Evolutionary conservation across 1,140 invertebrate genomes (phyloP), one percentile per base, ranked within the genome.

Genomic region (Uloborus diversus): DNA sequence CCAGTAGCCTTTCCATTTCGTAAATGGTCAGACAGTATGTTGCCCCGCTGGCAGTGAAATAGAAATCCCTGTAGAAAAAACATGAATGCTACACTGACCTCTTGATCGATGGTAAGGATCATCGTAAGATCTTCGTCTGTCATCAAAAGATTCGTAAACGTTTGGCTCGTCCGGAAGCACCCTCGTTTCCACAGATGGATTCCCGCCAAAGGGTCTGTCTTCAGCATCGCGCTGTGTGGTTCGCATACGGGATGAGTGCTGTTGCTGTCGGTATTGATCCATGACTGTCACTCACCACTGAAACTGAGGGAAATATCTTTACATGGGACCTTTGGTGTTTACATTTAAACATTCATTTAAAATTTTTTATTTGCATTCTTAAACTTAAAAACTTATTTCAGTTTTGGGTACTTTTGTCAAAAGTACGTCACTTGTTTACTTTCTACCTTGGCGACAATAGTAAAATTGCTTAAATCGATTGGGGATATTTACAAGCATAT

Each of bases 81-180:
- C 9, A 17, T 13, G 17, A 17, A 42, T 0, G 17, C 17, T 42
- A 13, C 4, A 9, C 61, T 65, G 37, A 76, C 73, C 30, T 76
- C 73, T 64, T 13, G 59, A 27, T 65, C 73, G 64, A 27, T 76
- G 73, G 51, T 76, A 76, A n/a, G 73, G 73, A 17, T 76, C 73
- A 20, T 76, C 73, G 17, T 76, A 76, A 0, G 73, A 76, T 57
- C 73, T 28, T 0, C 73, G 42, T 23, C 73, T 51, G 0, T 76
- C 73, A 2, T 76, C 73, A 28, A 76, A 76, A 0, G 73, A 65
- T 28, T 76, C 73, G 32, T 76, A 76, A 27, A 56, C 61, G 25
- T 66, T 76, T 5, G 59, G 17, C 5, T 76, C 73, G 27, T 76
- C 73, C 1, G 61, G 28, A 35, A 59, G 33, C 1, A 42, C 23